These are phyloP conservation scores for Ataeniobius toweri DNA, from an alignment of 2,797 vertebrate genomes.

Conservation along the genomic window DNA sequence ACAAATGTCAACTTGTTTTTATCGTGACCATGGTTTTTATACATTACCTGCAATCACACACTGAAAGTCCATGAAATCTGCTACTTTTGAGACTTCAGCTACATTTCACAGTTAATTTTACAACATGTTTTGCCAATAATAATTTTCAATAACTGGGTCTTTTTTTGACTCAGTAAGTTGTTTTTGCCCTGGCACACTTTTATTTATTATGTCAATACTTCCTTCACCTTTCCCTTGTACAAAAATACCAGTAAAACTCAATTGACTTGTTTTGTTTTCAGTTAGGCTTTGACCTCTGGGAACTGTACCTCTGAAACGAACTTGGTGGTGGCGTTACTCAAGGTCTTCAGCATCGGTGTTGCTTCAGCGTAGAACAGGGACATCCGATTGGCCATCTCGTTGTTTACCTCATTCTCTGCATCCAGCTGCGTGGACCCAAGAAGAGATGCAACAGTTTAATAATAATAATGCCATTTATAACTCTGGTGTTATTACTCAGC, in stretches of 20 bases:
- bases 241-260: not conserved
- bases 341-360: constrained; percentile 92
- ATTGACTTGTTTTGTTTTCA: not conserved
- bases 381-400: constrained; percentile 95
- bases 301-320: constrained; percentile 87
- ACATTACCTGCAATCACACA: not conserved
- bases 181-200: too few relatives aligned
- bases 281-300: not conserved
- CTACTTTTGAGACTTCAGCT: too few relatives aligned
- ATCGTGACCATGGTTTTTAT: not conserved
- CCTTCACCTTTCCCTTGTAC: not conserved
- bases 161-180: too few relatives aligned
- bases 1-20: not conserved
- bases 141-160: too few relatives aligned
- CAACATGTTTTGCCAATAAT: too few relatives aligned
- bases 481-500: constrained; percentile 12
- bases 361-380: constrained; percentile 92
- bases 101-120: too few relatives aligned
- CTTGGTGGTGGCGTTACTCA: constrained; percentile 92
- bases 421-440: constrained; percentile 78
- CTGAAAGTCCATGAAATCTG: not conserved
- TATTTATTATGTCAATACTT: not conserved
- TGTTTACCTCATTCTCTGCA: constrained; percentile 91
- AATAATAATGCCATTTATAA: not conserved
- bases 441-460: not conserved